phyloP scores from a whole-genome alignment of 2,113 vertebrate species.

The Uria aalge region DNA sequence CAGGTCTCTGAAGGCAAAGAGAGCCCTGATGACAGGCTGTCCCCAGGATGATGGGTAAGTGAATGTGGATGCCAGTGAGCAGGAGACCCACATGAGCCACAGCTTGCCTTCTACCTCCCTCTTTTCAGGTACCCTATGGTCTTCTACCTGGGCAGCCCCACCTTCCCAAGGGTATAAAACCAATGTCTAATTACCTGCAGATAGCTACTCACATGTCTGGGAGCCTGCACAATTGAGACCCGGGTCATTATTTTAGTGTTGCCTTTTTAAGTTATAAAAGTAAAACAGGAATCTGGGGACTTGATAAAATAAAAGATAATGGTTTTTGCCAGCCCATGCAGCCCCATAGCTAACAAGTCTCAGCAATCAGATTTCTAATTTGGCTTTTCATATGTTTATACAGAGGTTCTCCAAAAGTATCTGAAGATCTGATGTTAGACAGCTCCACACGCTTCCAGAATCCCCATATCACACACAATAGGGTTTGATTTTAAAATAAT shows the following conservation, averaged over 20 bases:
- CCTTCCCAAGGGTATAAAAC: not conserved
- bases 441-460: not conserved
- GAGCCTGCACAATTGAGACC: not conserved
- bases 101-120: not conserved
- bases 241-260: not conserved
- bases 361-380: not conserved
- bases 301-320: not conserved
- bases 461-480: not conserved
- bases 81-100: not conserved
- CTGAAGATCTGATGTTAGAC: not conserved
- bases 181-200: rapidly evolving
- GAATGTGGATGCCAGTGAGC: not conserved
- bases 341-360: not conserved
- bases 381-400: not conserved
- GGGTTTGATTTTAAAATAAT: not conserved
- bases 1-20: not conserved
- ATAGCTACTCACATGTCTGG: not conserved
- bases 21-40: not conserved
- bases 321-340: not conserved
- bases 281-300: not conserved
- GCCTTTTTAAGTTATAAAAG: not conserved
- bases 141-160: not conserved
- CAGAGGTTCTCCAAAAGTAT: not conserved
- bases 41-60: not conserved
- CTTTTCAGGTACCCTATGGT: not conserved